Conservation (phyloP, 1,140 invertebrate species). For the Halesus radiatus region DNA sequence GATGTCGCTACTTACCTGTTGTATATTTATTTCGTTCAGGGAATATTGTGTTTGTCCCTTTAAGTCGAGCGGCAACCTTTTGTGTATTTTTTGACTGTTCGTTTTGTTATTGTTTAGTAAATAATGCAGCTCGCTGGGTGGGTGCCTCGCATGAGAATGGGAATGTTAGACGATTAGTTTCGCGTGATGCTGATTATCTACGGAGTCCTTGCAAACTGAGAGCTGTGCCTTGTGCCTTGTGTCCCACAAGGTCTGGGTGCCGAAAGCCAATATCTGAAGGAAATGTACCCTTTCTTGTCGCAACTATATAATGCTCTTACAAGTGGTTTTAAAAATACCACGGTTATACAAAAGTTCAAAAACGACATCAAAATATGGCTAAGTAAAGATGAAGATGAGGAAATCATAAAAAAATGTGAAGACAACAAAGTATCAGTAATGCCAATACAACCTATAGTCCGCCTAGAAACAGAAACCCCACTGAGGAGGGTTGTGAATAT, state of each 20-base stretch:
- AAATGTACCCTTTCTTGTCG: conserved; percentile 5
- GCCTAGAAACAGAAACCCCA: no score
- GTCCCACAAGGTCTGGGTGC: neutral
- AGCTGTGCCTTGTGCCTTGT: no score
- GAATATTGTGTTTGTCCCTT: conserved; percentile 7
- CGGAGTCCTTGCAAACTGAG: conserved; percentile 26
- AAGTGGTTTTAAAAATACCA: no score
- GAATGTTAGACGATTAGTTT: conserved; percentile 32
- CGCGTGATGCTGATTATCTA: conserved; percentile 18
- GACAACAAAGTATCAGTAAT: no score
- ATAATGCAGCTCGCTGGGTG: conserved; percentile 14
- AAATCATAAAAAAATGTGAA: no score
- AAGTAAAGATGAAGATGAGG: no score
- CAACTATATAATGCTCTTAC: no score
- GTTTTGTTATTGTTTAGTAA: conserved; percentile 14
- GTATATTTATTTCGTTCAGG: neutral
- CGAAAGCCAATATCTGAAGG: conserved; percentile 18
- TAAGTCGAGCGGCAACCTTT: conserved; percentile 25
- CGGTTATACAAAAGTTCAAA: no score
- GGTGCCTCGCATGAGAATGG: neutral
- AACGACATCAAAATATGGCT: no score
- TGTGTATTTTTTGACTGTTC: conserved; percentile 9
- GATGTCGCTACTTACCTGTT: neutral
- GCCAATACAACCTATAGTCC: no score
- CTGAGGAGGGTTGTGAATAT: no score